A percentile compares a stretch with the other conserved stretches of the same genome.
These are phyloP conservation scores for Augiades crinisus DNA, from an alignment of 2,888 invertebrate species.

Conservation along the genomic window DNA sequence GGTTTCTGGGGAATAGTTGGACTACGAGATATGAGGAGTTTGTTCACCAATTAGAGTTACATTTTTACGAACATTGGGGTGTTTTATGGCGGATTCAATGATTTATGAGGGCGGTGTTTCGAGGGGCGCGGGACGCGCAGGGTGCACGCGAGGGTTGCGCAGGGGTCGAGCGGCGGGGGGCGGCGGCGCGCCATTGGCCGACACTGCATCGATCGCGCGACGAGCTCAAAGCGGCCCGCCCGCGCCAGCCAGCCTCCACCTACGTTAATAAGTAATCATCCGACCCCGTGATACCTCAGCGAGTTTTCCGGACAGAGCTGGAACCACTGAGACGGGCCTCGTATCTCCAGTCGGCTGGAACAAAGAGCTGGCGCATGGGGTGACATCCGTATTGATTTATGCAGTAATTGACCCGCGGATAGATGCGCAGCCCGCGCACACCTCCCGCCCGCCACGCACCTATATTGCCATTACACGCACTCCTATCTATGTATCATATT, in stretches of 20 bases:
- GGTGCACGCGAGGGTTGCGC: conserved; percentile 54
- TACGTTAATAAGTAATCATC: conserved; percentile 82
- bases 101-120: conserved; percentile 77
- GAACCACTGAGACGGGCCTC: conserved; percentile 71
- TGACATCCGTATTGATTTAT: conserved; percentile 75
- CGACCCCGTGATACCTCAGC: conserved; percentile 77
- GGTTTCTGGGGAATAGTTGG: conserved; percentile 59
- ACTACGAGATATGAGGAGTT: conserved; percentile 67
- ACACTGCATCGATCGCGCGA: conserved; percentile 76
- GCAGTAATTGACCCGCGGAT: conserved; percentile 72
- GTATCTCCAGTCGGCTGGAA: conserved; percentile 71
- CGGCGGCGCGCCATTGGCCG: conserved; percentile 78
- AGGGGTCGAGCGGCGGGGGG: conserved; percentile 64
- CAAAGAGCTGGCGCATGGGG: conserved; percentile 71
- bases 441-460: conserved; percentile 53
- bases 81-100: conserved; percentile 80
- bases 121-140: conserved; percentile 61
- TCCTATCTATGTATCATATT: conserved; percentile 35
- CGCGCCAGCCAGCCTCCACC: conserved; percentile 78
- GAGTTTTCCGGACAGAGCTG: conserved; percentile 76
- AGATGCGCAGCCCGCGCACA: conserved; percentile 62
- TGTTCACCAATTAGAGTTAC: conserved; percentile 75
- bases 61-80: conserved; percentile 79
- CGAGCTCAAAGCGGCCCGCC: conserved; percentile 74
- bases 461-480: conserved; percentile 52